These are phyloP conservation scores for Periparus ater DNA, from an alignment of 2,797 vertebrate genomes.

Conservation along the genomic window DNA sequence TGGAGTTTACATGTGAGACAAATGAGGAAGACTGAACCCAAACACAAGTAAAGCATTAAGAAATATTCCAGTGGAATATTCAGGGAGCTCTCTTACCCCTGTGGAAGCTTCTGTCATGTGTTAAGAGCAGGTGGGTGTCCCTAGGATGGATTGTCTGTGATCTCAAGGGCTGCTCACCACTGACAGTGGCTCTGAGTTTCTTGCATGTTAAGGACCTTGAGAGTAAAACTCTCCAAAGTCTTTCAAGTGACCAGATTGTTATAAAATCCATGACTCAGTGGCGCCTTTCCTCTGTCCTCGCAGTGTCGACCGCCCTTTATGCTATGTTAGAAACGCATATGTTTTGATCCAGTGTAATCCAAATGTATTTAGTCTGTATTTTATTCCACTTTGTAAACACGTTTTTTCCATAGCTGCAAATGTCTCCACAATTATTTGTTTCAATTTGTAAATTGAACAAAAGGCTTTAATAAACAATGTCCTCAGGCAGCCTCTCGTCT, in stretches of 20 bases:
- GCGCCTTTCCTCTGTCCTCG: constrained; percentile 62
- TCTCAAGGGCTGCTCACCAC: background rate
- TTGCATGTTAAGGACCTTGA: background rate
- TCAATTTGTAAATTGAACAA: constrained; percentile 80
- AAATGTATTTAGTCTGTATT: constrained; percentile 80
- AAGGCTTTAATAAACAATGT: constrained; percentile 77
- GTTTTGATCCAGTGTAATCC: constrained; percentile 70
- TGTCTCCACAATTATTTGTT: constrained; percentile 79
- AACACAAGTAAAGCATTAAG: background rate
- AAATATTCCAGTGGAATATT: background rate
- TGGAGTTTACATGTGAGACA: background rate
- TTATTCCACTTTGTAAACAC: constrained; percentile 79
- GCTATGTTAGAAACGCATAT: constrained; percentile 48
- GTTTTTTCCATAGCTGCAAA: constrained; percentile 79
- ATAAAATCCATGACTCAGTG: constrained; percentile 60
- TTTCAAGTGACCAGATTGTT: constrained; percentile 53
- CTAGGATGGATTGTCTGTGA: background rate
- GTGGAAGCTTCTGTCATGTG: fast-evolving
- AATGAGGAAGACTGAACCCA: background rate
- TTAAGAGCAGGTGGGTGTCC: background rate
- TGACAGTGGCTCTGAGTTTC: background rate
- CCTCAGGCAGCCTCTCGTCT: constrained; percentile 64
- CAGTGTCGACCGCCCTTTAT: constrained; percentile 21
- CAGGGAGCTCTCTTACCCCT: background rate
- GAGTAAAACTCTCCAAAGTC: background rate